A percentile compares a stretch with the other conserved stretches of the same genome.
Conservation (phyloP, 2,113 vertebrate genomes). For the Aptenodytes patagonicus region DNA sequence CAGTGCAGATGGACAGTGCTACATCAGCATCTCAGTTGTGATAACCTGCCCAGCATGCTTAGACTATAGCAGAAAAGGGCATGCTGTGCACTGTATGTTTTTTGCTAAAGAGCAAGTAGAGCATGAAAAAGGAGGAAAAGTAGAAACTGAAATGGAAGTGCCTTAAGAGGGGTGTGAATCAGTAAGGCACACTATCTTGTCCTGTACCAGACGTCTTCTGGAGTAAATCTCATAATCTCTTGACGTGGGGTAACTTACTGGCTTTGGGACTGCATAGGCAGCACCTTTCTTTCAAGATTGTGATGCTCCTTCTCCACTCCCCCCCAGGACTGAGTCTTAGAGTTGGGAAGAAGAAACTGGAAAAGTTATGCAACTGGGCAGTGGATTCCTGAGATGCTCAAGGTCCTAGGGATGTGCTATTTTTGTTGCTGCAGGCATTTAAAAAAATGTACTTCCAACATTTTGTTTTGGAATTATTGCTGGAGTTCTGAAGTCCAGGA, state of each 20-base stretch:
- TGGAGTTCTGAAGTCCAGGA: constrained; percentile 61
- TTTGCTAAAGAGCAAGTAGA: neutral
- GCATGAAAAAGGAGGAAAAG: neutral
- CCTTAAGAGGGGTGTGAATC: neutral
- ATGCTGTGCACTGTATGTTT: neutral
- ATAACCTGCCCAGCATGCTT: too few relatives aligned
- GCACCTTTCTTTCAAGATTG: neutral
- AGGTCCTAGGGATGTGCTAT: constrained; percentile 47
- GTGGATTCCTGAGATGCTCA: constrained; percentile 50
- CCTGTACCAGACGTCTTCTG: neutral
- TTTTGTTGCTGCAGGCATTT: constrained; percentile 57
- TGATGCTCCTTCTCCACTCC: neutral
- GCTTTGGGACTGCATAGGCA: neutral
- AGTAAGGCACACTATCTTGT: neutral
- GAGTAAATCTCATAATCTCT: neutral
- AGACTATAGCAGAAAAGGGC: neutral
- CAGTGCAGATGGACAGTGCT: neutral
- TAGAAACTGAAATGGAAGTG: neutral
- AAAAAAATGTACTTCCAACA: constrained; percentile 59
- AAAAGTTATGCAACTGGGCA: neutral
- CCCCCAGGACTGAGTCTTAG: neutral
- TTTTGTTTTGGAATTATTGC: constrained; percentile 59
- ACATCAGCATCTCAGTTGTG: neutral
- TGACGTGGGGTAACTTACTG: fast-evolving
- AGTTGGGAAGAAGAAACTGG: constrained; percentile 8